Conservation (phyloP, 2,113 vertebrate genomes). For the Oryzias melastigma region DNA sequence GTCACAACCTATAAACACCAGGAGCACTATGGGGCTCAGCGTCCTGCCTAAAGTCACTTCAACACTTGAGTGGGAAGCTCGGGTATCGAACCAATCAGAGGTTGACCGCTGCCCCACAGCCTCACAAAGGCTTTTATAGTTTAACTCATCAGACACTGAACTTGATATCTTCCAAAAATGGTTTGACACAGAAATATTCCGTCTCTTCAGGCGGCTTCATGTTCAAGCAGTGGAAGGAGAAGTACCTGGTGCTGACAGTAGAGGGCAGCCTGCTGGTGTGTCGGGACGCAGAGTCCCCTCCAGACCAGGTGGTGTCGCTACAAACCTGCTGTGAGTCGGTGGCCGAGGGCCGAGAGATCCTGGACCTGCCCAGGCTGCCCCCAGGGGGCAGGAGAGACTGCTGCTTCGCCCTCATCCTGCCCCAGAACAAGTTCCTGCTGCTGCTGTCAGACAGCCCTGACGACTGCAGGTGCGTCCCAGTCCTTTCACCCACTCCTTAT, state of each 20-base stretch:
- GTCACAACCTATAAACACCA: no score
- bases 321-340: constrained; percentile 72
- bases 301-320: constrained; percentile 77
- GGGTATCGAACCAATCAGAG: no score
- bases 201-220: constrained; percentile 77
- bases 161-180: neutral
- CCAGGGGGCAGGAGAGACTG: constrained; percentile 77
- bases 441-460: constrained; percentile 74
- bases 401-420: constrained; percentile 81
- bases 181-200: neutral
- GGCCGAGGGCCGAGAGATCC: constrained; percentile 77
- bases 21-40: no score
- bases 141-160: no score
- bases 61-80: no score
- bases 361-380: constrained; percentile 79
- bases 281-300: constrained; percentile 73
- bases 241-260: constrained; percentile 75
- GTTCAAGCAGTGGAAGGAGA: constrained; percentile 87
- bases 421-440: constrained; percentile 77
- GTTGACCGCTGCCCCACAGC: no score
- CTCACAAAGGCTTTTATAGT: no score
- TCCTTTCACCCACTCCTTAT: constrained; percentile 27
- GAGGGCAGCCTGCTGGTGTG: constrained; percentile 80
- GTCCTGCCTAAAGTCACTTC: no score
- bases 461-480: constrained; percentile 74